Percentiles rank a stretch among this genome's conserved stretches.
Evolutionary conservation across 2,888 invertebrate genomes (phyloP).

Genomic region (Magallana nippona): DNA sequence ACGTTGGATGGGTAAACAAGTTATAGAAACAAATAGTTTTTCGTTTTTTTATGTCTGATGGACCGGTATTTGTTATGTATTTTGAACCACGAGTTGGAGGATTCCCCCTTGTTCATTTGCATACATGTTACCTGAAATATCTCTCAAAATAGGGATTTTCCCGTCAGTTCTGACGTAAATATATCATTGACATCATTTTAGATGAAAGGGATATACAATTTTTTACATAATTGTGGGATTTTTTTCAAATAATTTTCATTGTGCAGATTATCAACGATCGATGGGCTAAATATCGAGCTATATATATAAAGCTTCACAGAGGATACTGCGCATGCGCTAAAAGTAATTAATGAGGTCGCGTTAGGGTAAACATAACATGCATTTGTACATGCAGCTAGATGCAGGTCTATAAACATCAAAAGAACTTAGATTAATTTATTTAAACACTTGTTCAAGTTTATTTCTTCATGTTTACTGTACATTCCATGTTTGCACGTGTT

Average conservation of each 20-base stretch:
- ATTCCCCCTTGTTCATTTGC: slow-evolving; percentile 71
- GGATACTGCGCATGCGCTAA: slow-evolving; percentile 64
- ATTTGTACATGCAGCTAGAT: neutral
- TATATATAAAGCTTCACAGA: slow-evolving; percentile 58
- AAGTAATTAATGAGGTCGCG: slow-evolving; percentile 56
- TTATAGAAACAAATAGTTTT: neutral
- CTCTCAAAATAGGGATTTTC: slow-evolving; percentile 51
- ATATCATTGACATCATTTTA: neutral
- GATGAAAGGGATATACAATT: too few species aligned
- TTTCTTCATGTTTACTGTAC: too few species aligned
- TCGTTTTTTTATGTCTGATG: neutral
- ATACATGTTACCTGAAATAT: slow-evolving; percentile 60
- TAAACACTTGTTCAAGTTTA: too few species aligned
- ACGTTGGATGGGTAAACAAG: too few species aligned
- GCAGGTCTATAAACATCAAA: too few species aligned
- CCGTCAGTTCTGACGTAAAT: slow-evolving; percentile 33
- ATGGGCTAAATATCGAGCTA: slow-evolving; percentile 66
- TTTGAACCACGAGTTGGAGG: slow-evolving; percentile 51
- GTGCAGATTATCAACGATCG: slow-evolving; percentile 36
- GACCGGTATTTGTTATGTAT: slow-evolving; percentile 26
- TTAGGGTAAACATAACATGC: slow-evolving; percentile 33
- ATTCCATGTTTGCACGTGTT: slow-evolving; percentile 30
- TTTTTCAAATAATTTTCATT: slow-evolving; percentile 40
- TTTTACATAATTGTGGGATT: neutral
- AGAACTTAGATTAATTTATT: too few species aligned